These are phyloP conservation scores for Phortica magna DNA, from an alignment of 2,888 invertebrate genomes.

Conservation along the genomic window DNA sequence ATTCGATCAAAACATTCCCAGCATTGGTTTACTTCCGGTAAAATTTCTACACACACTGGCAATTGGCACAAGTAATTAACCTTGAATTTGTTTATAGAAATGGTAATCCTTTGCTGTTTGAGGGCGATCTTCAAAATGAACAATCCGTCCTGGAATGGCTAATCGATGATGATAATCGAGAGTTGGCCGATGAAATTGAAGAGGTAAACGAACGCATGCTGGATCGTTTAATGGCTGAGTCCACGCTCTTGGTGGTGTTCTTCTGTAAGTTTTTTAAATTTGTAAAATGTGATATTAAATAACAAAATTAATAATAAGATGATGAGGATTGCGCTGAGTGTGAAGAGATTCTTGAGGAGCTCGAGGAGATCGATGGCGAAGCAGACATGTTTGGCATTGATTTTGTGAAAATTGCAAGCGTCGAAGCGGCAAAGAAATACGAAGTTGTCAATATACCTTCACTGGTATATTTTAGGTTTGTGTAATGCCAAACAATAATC, in stretches of 20 bases:
- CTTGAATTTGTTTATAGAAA: slow-evolving; percentile 80
- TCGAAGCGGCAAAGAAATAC: slow-evolving; percentile 89
- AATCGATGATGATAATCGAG: slow-evolving; percentile 94
- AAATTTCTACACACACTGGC: slow-evolving; percentile 31
- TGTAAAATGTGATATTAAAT: not conserved
- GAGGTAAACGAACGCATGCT: slow-evolving; percentile 94
- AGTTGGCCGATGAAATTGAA: slow-evolving; percentile 95
- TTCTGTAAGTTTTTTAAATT: slow-evolving; percentile 84
- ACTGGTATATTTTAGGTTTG: slow-evolving; percentile 88
- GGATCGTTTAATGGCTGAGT: slow-evolving; percentile 89
- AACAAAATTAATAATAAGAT: slow-evolving; percentile 79
- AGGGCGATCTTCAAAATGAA: slow-evolving; percentile 95
- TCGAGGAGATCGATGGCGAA: slow-evolving; percentile 97
- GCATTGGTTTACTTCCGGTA: slow-evolving; percentile 94
- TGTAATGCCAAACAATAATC: not conserved
- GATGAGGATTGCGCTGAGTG: slow-evolving; percentile 95
- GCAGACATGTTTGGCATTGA: slow-evolving; percentile 96
- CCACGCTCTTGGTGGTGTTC: slow-evolving; percentile 92
- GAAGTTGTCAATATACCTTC: slow-evolving; percentile 91
- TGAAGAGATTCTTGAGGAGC: slow-evolving; percentile 91
- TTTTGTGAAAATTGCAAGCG: slow-evolving; percentile 93
- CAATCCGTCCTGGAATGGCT: slow-evolving; percentile 95
- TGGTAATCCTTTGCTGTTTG: slow-evolving; percentile 91
- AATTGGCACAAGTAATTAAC: slow-evolving; percentile 38
- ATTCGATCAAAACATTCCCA: slow-evolving; percentile 96